A percentile compares a stretch with the other conserved stretches of the same genome.
phyloP scores from a whole-genome alignment of 2,888 invertebrate species.

The Keiferia lycopersicella region DNA sequence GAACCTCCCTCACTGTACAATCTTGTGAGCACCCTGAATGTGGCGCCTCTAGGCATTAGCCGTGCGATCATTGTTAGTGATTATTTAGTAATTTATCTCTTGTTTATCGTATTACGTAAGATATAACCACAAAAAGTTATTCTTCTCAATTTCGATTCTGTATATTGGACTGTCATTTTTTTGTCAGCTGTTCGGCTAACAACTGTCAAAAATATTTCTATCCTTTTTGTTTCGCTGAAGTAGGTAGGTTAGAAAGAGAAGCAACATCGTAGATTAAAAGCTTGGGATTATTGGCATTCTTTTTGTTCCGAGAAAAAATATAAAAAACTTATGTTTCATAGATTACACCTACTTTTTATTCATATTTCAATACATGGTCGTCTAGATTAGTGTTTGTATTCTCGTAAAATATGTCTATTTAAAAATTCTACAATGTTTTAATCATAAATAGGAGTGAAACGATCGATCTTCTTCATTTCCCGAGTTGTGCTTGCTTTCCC shows the following conservation, averaged over 20 bases:
- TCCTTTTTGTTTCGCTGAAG: not conserved
- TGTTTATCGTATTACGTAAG: slow-evolving; percentile 8
- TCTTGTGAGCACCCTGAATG: slow-evolving; percentile 44
- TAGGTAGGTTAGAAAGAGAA: not conserved
- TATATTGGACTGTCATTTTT: not conserved
- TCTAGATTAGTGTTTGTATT: not conserved
- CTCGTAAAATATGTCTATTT: not conserved
- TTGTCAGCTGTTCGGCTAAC: slow-evolving; percentile 2
- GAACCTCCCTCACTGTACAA: slow-evolving; percentile 53
- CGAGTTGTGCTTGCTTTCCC: slow-evolving; percentile 11
- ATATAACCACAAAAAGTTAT: slow-evolving; percentile 7
- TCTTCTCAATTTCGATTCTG: not conserved
- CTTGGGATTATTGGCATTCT: too few species aligned
- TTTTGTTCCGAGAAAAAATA: too few species aligned
- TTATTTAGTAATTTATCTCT: slow-evolving; percentile 32
- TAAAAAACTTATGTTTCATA: too few species aligned
- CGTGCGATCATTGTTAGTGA: slow-evolving; percentile 37
- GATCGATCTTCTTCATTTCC: slow-evolving; percentile 38
- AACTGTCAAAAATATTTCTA: not conserved
- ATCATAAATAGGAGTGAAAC: slow-evolving; percentile 25
- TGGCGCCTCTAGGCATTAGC: slow-evolving; percentile 40
- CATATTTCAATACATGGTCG: too few species aligned
- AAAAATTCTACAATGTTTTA: not conserved
- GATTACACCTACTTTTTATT: too few species aligned
- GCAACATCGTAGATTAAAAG: not conserved